These are phyloP conservation scores for Carassius auratus DNA, from an alignment of 2,113 vertebrate genomes.

Conservation along the genomic window DNA sequence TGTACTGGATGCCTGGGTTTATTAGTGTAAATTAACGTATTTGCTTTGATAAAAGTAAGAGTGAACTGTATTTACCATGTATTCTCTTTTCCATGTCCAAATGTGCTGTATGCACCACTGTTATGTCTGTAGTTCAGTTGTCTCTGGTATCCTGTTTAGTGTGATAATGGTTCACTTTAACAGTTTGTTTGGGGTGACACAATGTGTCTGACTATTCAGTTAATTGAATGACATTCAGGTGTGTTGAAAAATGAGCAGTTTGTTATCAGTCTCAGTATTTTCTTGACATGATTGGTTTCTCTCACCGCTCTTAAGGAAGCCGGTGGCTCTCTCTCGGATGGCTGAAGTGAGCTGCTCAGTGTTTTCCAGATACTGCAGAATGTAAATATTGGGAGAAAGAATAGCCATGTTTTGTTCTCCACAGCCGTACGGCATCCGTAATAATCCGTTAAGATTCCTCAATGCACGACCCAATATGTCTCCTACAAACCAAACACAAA, in stretches of 20 bases:
- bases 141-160: constrained; percentile 82
- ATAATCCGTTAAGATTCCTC: constrained; percentile 75
- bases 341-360: constrained; percentile 64
- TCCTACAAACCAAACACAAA: constrained; percentile 66
- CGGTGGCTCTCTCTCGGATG: constrained; percentile 51
- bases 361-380: constrained; percentile 77
- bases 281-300: background rate
- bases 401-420: constrained; percentile 84
- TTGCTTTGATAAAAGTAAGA: background rate
- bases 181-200: background rate
- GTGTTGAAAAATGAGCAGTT: too few species aligned
- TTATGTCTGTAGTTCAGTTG: constrained; percentile 83
- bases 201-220: background rate
- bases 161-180: background rate
- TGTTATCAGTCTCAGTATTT: background rate
- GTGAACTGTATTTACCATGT: constrained; percentile 80
- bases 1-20: too few species aligned
- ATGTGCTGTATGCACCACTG: constrained; percentile 85
- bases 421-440: constrained; percentile 81
- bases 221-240: background rate
- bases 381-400: constrained; percentile 81
- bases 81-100: constrained; percentile 78
- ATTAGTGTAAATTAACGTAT: too few species aligned
- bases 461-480: constrained; percentile 80
- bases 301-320: constrained; percentile 55